Percentiles rank a stretch among this genome's conserved stretches.
Evolutionary conservation across 2,113 vertebrate genomes (phyloP).

Genomic region (Suricata suricatta): DNA sequence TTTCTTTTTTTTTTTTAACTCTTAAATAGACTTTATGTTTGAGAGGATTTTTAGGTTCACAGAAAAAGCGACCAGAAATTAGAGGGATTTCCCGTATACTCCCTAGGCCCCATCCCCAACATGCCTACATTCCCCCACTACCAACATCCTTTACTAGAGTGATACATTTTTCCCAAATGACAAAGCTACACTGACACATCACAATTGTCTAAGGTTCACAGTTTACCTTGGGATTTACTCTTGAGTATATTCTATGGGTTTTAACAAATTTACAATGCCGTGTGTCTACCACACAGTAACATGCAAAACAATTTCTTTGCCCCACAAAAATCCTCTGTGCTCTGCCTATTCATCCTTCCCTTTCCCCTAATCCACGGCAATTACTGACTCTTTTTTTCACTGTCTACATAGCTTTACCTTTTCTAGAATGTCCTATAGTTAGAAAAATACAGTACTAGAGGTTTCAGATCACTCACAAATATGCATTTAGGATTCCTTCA

Average conservation of each 20-base stretch:
- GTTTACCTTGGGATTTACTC: not conserved
- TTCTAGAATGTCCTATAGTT: not conserved
- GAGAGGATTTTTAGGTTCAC: not conserved
- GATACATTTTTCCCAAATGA: not conserved
- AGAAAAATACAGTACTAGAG: not conserved
- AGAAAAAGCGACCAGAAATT: not conserved
- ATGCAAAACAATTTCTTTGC: not conserved
- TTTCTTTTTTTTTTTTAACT: not conserved
- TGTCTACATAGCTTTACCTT: not conserved
- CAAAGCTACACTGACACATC: not conserved
- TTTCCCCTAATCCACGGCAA: not conserved
- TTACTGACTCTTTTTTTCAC: not conserved
- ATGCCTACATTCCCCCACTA: rapidly evolving
- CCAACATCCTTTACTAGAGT: not conserved
- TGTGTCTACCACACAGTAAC: too few relatives aligned
- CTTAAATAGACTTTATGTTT: not conserved
- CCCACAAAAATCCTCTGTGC: not conserved
- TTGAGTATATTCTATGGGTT: not conserved
- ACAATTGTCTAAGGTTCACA: not conserved
- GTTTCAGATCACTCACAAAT: not conserved
- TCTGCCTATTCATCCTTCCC: not conserved
- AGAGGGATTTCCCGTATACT: not conserved
- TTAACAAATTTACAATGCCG: not conserved
- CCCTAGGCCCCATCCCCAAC: not conserved
- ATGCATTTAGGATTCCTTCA: not conserved